phyloP scores from a whole-genome alignment of 1,140 invertebrate genomes.

The Hylaeus volcanicus region DNA sequence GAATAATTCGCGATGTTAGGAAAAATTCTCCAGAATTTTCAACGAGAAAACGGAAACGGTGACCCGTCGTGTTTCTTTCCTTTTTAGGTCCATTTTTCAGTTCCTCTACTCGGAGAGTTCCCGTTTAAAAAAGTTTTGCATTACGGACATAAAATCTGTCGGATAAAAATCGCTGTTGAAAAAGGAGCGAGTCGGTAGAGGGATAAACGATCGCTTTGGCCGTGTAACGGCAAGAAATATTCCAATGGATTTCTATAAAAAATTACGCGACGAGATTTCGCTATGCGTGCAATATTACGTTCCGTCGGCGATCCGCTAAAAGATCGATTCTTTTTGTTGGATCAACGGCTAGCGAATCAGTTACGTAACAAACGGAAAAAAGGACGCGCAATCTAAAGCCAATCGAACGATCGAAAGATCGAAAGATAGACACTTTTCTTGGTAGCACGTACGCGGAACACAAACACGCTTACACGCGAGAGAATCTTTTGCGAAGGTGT shows the following conservation, averaged over 20 bases:
- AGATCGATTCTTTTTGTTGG: too few relatives aligned
- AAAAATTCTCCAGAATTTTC: not conserved
- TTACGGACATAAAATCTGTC: not conserved
- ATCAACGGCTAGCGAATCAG: too few relatives aligned
- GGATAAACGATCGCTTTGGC: not conserved
- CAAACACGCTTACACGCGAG: not conserved
- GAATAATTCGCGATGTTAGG: not conserved
- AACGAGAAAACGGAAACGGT: too few relatives aligned
- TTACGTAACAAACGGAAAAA: too few relatives aligned
- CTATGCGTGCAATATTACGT: too few relatives aligned
- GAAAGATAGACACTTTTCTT: not conserved
- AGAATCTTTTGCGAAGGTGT: not conserved
- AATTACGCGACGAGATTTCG: not conserved
- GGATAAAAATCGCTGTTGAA: not conserved
- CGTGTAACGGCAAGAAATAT: not conserved
- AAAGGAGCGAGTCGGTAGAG: not conserved
- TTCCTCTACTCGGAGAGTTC: not conserved
- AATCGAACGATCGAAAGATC: too few relatives aligned
- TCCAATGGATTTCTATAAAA: not conserved
- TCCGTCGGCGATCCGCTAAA: too few relatives aligned
- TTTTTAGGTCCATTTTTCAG: not conserved
- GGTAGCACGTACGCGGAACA: not conserved
- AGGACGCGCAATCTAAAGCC: too few relatives aligned
- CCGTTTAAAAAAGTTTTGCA: not conserved
- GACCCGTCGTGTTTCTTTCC: too few relatives aligned